phyloP scores from a whole-genome alignment of 2,797 vertebrate genomes.

The Muraenolepis orangiensis region DNA sequence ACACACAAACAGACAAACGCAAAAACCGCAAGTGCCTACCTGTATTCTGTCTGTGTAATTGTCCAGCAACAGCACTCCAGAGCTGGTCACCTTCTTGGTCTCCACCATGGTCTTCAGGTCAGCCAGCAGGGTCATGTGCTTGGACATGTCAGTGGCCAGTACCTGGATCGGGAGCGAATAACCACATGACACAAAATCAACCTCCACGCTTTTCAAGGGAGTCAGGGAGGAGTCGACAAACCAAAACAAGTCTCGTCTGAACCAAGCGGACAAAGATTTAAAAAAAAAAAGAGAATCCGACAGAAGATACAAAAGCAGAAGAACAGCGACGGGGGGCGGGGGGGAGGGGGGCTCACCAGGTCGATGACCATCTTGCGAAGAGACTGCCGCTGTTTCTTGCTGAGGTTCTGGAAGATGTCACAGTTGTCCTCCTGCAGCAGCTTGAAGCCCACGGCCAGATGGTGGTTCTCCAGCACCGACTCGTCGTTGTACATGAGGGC shows the following conservation, averaged over 20 bases:
- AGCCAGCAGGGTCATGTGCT: slow-evolving; percentile 96
- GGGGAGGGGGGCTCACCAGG: slow-evolving; percentile 87
- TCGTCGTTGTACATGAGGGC: slow-evolving; percentile 98
- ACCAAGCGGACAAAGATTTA: not conserved
- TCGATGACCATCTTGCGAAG: slow-evolving; percentile 98
- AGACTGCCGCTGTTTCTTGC: slow-evolving; percentile 93
- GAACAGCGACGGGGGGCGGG: too few relatives aligned
- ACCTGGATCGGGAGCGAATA: slow-evolving; percentile 71
- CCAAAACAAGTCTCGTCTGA: not conserved
- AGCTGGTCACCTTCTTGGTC: slow-evolving; percentile 98
- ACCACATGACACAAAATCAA: not conserved
- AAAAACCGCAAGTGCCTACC: slow-evolving; percentile 62
- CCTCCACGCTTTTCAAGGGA: not conserved
- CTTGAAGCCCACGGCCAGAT: slow-evolving; percentile 92
- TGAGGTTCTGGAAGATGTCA: slow-evolving; percentile 90
- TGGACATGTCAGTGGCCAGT: slow-evolving; percentile 98
- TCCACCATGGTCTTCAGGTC: slow-evolving; percentile 99
- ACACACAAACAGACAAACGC: not conserved
- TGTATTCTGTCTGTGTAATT: slow-evolving; percentile 99
- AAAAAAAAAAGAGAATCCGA: not conserved
- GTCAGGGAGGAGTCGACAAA: too few relatives aligned
- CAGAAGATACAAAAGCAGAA: not conserved
- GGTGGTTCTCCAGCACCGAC: slow-evolving; percentile 94
- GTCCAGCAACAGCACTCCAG: slow-evolving; percentile 95
- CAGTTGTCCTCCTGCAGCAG: slow-evolving; percentile 91